phyloP scores from a whole-genome alignment of 2,888 invertebrate genomes.

The Cordilura impudica region DNA sequence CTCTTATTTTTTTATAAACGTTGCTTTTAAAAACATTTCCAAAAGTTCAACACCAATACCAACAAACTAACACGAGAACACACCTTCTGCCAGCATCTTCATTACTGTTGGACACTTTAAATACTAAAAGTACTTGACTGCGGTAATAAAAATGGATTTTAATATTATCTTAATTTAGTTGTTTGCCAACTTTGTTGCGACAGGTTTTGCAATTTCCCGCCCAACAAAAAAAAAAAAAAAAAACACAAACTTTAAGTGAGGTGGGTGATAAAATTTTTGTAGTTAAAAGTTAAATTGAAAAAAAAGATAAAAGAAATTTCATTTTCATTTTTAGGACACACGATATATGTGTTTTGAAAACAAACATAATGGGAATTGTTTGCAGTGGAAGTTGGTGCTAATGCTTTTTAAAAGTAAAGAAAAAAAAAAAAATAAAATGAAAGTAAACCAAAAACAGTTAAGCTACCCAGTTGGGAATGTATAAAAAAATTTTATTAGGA shows the following conservation, averaged over 20 bases:
- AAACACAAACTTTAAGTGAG: too few species aligned
- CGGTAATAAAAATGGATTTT: slow-evolving; percentile 9
- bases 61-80: not conserved
- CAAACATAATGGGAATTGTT: too few species aligned
- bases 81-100: not conserved
- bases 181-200: not conserved
- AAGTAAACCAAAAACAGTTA: too few species aligned
- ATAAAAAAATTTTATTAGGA: too few species aligned
- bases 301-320: not conserved
- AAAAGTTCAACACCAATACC: not conserved
- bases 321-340: not conserved
- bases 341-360: too few species aligned
- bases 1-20: too few species aligned
- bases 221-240: too few species aligned
- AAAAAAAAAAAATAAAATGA: too few species aligned
- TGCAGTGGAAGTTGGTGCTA: too few species aligned
- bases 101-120: slow-evolving; percentile 14
- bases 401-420: too few species aligned
- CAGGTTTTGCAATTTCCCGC: not conserved
- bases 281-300: not conserved
- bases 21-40: not conserved
- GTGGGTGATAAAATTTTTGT: slow-evolving; percentile 4
- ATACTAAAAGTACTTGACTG: not conserved
- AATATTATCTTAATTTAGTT: slow-evolving; percentile 33
- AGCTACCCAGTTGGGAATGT: too few species aligned